These are phyloP conservation scores for Zygaena filipendulae DNA, from an alignment of 2,888 invertebrate species.

Conservation along the genomic window DNA sequence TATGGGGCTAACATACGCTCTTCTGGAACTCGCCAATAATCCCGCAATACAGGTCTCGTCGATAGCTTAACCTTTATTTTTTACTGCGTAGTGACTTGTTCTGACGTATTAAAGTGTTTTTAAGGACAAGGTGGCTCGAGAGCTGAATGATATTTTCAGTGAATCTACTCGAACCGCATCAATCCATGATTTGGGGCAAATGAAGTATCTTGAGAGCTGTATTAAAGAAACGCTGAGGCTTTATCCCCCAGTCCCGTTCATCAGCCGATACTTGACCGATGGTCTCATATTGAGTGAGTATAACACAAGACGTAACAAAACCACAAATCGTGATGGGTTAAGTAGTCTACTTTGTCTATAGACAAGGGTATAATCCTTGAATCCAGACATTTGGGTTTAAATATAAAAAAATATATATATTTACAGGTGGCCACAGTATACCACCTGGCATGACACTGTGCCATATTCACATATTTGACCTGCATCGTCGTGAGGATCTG, in stretches of 20 bases:
- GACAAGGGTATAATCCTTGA: too few relatives aligned
- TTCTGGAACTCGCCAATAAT: slow-evolving; percentile 54
- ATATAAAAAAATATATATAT: not conserved
- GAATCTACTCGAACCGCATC: slow-evolving; percentile 45
- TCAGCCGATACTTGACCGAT: slow-evolving; percentile 67
- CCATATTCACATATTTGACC: slow-evolving; percentile 65
- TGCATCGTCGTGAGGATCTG: slow-evolving; percentile 71
- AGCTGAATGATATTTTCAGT: slow-evolving; percentile 49
- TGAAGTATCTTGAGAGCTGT: slow-evolving; percentile 72
- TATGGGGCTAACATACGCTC: slow-evolving; percentile 39
- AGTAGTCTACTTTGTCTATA: too few relatives aligned
- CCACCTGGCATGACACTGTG: slow-evolving; percentile 62
- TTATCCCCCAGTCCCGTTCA: slow-evolving; percentile 75
- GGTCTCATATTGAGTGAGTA: slow-evolving; percentile 67
- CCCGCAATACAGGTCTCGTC: slow-evolving; percentile 34
- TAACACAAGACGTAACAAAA: not conserved
- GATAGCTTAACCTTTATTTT: too few relatives aligned
- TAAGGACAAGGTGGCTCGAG: slow-evolving; percentile 22
- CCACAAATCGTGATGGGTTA: too few relatives aligned
- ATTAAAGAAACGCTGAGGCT: slow-evolving; percentile 67
- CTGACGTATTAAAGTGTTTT: too few relatives aligned
- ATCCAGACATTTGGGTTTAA: too few relatives aligned
- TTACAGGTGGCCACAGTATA: slow-evolving; percentile 33
- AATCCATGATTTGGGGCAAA: slow-evolving; percentile 58
- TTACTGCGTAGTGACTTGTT: too few relatives aligned